Conservation (phyloP, 2,888 invertebrate genomes). For the Drosophila longiperda region DNA sequence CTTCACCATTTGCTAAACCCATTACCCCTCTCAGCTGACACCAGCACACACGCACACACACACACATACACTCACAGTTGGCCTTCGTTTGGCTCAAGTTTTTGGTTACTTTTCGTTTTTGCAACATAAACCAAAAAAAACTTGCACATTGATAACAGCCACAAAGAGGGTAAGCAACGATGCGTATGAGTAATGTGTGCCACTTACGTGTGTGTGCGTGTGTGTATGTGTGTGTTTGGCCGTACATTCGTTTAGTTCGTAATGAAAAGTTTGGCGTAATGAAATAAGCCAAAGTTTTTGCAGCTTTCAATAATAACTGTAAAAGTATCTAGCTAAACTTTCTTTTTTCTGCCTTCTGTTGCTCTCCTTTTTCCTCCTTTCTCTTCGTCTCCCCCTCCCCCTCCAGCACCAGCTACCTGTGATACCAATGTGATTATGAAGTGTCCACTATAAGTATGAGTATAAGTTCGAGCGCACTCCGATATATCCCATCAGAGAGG, state of each 20-base stretch:
- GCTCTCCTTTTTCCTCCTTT: background rate
- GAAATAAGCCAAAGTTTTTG: constrained; percentile 77
- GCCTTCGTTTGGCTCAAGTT: constrained; percentile 52
- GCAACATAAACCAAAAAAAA: constrained; percentile 52
- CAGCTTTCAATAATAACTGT: constrained; percentile 78
- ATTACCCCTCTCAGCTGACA: background rate
- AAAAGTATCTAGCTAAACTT: constrained; percentile 76
- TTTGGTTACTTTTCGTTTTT: constrained; percentile 68
- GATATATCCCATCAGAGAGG: constrained; percentile 6
- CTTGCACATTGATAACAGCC: constrained; percentile 68
- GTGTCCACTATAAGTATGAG: constrained; percentile 52
- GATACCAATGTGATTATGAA: constrained; percentile 69
- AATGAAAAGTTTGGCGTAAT: constrained; percentile 78
- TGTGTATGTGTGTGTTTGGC: constrained; percentile 14
- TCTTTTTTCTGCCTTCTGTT: constrained; percentile 26
- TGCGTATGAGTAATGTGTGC: constrained; percentile 64
- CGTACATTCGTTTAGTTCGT: constrained; percentile 32
- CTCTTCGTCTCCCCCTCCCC: background rate
- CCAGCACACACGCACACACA: constrained; percentile 9
- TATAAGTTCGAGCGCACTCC: constrained; percentile 55
- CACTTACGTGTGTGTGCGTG: constrained; percentile 16
- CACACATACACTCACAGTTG: constrained; percentile 10
- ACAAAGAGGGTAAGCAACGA: constrained; percentile 29
- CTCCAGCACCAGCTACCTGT: background rate
- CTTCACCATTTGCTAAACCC: background rate